Evolutionary conservation across 1,140 invertebrate species (phyloP), one percentile per base, ranked within the genome.

Genomic region (Drosophila pachea): DNA sequence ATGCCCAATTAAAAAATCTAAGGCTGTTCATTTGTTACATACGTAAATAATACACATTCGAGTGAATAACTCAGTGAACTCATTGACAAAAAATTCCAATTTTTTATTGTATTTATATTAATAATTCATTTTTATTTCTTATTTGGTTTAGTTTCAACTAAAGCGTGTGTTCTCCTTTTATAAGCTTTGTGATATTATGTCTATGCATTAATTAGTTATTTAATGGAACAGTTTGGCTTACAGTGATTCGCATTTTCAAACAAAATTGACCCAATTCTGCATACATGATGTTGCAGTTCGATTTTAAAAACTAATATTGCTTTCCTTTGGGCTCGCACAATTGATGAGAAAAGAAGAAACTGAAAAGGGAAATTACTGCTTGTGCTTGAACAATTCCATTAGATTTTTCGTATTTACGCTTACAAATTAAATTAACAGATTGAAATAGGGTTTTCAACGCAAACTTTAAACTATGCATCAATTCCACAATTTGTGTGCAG

Each of bases 271-370:
- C 31, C 68, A 71, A 71, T 70, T 58, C 70, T 43, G 74, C 59
- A 22, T 22, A 58, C 29, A 33, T 60, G 45, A 33, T 59, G 47
- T 52, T 14, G 7, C 7, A 5, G 4, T 47, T 45, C 6, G 58
- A 50, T 52, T 78, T 84, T 83, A 79, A 63, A 36, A 84, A 84
- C 79, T 84, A 84, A 86, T 84, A 84, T 84, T 84, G 79, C 79
- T 84, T 72, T 56, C 60, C 60, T 49, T 79, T 60, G 33, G 49
- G 14, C 47, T 70, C 42, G 3, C 22, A 65, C 53, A 64, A 64
- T 64, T 29, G 29, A 54, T 12, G 48, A 35, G 29, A 40, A 53
- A n/a, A 8, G 0, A n/a, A 47, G 48, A 29, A 16, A 43, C n/a
- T 6, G n/a, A 12, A 12, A 11, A 42, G 40, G 38, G 45, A 36